Conservation (phyloP, 2,113 vertebrate species). For the Ptilonorhynchus violaceus region DNA sequence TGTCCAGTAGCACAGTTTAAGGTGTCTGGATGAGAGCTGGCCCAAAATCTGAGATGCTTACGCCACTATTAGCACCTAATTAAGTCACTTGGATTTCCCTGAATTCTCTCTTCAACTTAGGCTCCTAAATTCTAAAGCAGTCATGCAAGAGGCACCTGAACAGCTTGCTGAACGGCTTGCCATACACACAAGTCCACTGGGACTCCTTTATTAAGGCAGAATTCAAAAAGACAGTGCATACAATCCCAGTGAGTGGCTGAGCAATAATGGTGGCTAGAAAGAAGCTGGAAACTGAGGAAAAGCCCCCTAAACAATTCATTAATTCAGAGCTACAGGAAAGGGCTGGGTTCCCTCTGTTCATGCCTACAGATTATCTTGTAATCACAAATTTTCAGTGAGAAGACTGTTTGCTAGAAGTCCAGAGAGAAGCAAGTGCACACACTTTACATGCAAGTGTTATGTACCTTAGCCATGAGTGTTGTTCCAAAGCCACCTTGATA, state of each 20-base stretch:
- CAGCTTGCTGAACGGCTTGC: neutral
- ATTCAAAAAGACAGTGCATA: neutral
- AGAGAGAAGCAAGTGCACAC: neutral
- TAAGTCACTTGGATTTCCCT: neutral
- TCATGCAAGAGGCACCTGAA: neutral
- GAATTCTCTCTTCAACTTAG: neutral
- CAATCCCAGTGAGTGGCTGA: neutral
- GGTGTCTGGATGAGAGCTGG: neutral
- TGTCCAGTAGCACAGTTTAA: neutral
- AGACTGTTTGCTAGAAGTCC: neutral
- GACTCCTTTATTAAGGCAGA: neutral
- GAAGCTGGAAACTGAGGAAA: neutral
- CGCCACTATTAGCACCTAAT: neutral
- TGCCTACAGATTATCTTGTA: neutral
- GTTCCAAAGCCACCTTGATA: conserved; percentile 97
- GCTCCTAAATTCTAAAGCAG: neutral
- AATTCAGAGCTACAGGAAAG: neutral
- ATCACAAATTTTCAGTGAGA: neutral
- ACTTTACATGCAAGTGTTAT: neutral
- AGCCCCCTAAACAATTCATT: neutral
- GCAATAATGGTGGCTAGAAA: neutral
- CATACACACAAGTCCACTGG: neutral
- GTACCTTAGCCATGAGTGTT: conserved; percentile 96
- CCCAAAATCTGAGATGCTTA: neutral
- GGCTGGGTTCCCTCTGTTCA: neutral